Evolutionary conservation across 2,888 invertebrate species (phyloP).

Genomic region (Coelopa pilipes): DNA sequence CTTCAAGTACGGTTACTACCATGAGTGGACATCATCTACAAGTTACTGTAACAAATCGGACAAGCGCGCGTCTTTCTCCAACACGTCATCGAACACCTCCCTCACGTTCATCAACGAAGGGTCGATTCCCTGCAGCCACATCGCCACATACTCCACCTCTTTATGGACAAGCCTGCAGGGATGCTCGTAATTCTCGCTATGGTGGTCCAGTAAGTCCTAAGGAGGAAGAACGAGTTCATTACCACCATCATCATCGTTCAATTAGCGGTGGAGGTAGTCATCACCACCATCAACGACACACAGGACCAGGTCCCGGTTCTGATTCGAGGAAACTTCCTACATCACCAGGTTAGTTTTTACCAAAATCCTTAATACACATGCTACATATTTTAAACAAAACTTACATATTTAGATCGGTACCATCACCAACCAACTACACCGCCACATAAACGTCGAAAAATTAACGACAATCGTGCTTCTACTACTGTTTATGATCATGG

Average conservation of each 20-base stretch:
- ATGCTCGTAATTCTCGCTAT: constrained; percentile 55
- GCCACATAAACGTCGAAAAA: constrained; percentile 65
- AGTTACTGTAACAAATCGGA: constrained; percentile 60
- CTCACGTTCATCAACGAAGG: constrained; percentile 49
- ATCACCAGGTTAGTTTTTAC: constrained; percentile 59
- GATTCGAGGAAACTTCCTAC: constrained; percentile 58
- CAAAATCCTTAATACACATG: no score
- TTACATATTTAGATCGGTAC: constrained; percentile 55
- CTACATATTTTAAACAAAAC: no score
- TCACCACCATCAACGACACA: constrained; percentile 58
- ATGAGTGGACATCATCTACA: constrained; percentile 27
- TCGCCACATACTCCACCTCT: constrained; percentile 66
- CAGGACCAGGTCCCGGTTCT: constrained; percentile 40
- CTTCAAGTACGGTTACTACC: background rate
- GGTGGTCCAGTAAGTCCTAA: constrained; percentile 43
- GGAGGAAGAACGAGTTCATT: constrained; percentile 50
- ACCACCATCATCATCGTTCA: constrained; percentile 49
- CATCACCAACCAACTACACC: constrained; percentile 63
- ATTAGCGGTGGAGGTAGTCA: constrained; percentile 46
- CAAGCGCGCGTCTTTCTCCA: constrained; percentile 37
- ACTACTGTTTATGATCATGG: constrained; percentile 53
- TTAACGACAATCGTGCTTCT: constrained; percentile 52
- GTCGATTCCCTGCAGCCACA: constrained; percentile 55
- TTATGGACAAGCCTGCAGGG: constrained; percentile 48
- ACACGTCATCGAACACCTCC: constrained; percentile 56